Base-by-base conservation (phyloP, 2,888 invertebrate genomes). In the Calameuta pallipes region DNA sequence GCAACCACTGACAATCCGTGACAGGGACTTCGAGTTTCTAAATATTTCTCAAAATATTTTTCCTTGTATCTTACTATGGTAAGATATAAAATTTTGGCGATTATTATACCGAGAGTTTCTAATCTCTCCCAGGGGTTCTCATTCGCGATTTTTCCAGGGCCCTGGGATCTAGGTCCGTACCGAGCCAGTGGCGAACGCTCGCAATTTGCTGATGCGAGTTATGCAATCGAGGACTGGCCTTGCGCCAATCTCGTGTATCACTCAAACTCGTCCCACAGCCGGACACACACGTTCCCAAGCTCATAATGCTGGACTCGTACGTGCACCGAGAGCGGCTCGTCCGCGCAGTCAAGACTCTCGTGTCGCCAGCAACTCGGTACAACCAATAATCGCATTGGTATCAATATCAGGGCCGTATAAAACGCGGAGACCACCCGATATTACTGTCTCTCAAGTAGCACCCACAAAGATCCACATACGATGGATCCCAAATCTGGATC, bases 161-260 rank as follows among this genome's bases (percentile, higher is more conserved):
- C 70, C 70, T 70, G 70, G 70, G 13, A 11, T 6, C 30, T 30
- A 15, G 30, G 33, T 33, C 70, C 70, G 70, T 12, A 70, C 70
- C 70, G 70, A 70, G 70, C 12, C 31, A 70, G 77, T 78, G 68
- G 78, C 75, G 80, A 80, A 83, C 80, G 82, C 80, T 79, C 31
- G 76, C 80, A 80, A 82, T 83, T 76, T 79, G 68, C 76, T 36
- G 69, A 76, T 74, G 79, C 70, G 84, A 80, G 87, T 89, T 89
- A 88, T 83, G 89, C 86, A 89, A 89, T 86, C 69, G 82, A 83
- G 79, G 82, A 81, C 84, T 87, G 89, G 89, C 89, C 89, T 89
- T 89, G 89, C 86, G 88, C 88, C 88, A 89, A 88, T 89, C 87
- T 86, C 85, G 79, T 84, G 82, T 86, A 86, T 86, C 84, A 81